Evolutionary conservation across 2,888 invertebrate genomes (phyloP).

Genomic region (Neoascia interrupta): DNA sequence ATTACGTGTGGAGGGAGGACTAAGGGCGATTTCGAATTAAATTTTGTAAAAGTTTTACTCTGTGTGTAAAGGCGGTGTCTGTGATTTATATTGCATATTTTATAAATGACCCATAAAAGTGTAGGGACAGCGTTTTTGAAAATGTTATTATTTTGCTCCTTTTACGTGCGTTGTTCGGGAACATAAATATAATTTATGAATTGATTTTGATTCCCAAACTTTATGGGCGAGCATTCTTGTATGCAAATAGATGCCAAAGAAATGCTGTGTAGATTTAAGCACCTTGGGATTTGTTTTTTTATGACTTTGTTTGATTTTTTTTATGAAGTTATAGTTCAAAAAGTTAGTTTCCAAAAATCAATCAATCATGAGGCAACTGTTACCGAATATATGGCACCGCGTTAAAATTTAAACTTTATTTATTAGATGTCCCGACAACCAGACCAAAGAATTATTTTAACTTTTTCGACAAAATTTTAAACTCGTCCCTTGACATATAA

Average conservation of each 20-base stretch:
- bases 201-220: conserved; percentile 53
- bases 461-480: no score
- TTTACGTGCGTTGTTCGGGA: conserved; percentile 6
- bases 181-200: conserved; percentile 60
- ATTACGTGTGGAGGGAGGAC: background rate
- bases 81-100: conserved; percentile 59
- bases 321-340: no score
- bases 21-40: conserved; percentile 35
- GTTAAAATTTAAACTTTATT: no score
- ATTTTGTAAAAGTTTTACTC: conserved; percentile 43
- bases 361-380: no score
- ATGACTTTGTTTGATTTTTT: no score
- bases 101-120: conserved; percentile 16
- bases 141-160: background rate
- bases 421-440: no score
- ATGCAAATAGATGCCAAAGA: conserved; percentile 46
- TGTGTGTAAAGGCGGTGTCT: background rate
- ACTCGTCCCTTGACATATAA: no score
- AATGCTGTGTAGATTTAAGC: no score
- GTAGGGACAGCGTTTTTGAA: conserved; percentile 4
- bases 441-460: no score
- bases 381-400: no score
- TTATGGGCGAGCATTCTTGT: conserved; percentile 42
- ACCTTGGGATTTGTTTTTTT: no score
- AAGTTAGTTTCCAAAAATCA: no score